Percentiles rank a stretch among this genome's conserved stretches.
Conservation (phyloP, 2,113 vertebrate species). For the Vulpes ferrilata region DNA sequence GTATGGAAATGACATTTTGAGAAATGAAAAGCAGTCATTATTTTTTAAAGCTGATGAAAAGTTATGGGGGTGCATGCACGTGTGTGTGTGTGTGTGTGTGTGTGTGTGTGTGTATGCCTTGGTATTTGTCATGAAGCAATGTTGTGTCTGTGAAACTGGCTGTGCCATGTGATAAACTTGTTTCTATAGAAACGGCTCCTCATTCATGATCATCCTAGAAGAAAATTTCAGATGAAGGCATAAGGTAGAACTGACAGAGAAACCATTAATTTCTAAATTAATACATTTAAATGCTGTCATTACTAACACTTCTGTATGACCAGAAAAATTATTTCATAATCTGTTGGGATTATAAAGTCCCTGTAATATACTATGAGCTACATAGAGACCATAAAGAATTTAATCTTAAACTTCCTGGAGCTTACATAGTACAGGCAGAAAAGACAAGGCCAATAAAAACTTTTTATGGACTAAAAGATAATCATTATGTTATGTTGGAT, state of each 20-base stretch:
- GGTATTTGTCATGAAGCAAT: conserved; percentile 56
- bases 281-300: conserved; percentile 56
- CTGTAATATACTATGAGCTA: background rate
- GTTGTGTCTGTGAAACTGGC: conserved; percentile 52
- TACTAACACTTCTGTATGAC: conserved; percentile 20
- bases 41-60: conserved; percentile 53
- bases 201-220: conserved; percentile 69
- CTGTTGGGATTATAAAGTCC: background rate
- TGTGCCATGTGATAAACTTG: conserved; percentile 54
- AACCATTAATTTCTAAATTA: conserved; percentile 70
- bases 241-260: conserved; percentile 30
- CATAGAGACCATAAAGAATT: conserved; percentile 11
- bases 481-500: background rate
- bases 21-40: conserved; percentile 36
- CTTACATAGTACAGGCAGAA: background rate
- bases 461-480: background rate
- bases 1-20: background rate
- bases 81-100: background rate
- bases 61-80: background rate
- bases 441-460: background rate
- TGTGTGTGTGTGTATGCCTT: background rate
- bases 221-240: conserved; percentile 66
- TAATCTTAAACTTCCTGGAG: conserved; percentile 31
- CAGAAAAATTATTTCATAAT: conserved; percentile 47
- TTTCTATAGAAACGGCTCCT: conserved; percentile 75